phyloP scores from a whole-genome alignment of 2,888 invertebrate species.

The Ichneumoninae sp. region DNA sequence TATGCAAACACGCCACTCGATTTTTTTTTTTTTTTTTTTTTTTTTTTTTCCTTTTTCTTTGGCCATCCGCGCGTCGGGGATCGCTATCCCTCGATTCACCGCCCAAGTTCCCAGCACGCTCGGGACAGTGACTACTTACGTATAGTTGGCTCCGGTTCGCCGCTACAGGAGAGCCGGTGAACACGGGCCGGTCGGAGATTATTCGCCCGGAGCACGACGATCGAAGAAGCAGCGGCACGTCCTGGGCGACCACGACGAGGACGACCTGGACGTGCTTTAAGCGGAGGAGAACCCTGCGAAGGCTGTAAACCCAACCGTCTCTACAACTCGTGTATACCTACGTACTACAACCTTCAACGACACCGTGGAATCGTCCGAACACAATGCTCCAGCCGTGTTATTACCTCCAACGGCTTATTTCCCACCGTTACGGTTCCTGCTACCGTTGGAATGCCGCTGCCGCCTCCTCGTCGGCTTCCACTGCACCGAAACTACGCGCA shows the following conservation, averaged over 20 bases:
- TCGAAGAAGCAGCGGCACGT: constrained; percentile 17
- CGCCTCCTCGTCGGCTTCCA: constrained; percentile 9
- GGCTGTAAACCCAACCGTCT: background rate
- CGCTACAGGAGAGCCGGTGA: background rate
- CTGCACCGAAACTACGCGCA: constrained; percentile 6
- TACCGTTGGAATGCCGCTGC: constrained; percentile 60
- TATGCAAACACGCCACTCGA: constrained; percentile 64
- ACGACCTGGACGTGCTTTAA: constrained; percentile 7
- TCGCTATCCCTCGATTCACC: constrained; percentile 46
- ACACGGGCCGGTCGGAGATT: background rate
- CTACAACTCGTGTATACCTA: constrained; percentile 1
- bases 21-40: constrained; percentile 32
- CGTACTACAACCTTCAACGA: constrained; percentile 31
- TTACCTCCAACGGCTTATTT: constrained; percentile 66
- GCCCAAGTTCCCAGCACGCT: constrained; percentile 42
- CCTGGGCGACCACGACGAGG: constrained; percentile 11
- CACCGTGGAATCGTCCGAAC: constrained; percentile 47
- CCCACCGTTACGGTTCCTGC: constrained; percentile 66
- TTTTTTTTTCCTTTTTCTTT: too few relatives aligned
- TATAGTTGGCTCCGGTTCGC: background rate
- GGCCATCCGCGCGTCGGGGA: background rate
- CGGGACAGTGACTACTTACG: constrained; percentile 4
- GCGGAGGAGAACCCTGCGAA: constrained; percentile 8
- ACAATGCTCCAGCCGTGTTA: constrained; percentile 63
- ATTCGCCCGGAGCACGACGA: constrained; percentile 13